phyloP scores from a whole-genome alignment of 1,140 invertebrate species.

The Megathymus violae region DNA sequence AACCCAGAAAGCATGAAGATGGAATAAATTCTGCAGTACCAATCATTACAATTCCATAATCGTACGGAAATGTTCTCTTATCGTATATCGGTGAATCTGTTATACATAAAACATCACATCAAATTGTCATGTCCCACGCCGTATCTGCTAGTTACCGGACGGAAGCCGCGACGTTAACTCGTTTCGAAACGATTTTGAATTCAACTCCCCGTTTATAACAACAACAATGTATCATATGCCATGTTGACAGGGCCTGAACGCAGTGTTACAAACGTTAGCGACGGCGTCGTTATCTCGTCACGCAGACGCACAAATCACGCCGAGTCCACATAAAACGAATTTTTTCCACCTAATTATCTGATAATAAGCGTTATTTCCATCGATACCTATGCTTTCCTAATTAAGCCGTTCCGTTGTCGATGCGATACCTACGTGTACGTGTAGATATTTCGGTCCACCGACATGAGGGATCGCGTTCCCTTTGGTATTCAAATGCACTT shows the following conservation, averaged over 20 bases:
- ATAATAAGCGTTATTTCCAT: slow-evolving; percentile 25
- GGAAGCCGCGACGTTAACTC: slow-evolving; percentile 14
- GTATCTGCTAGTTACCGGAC: slow-evolving; percentile 15
- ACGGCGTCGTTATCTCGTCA: no score
- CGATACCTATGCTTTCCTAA: slow-evolving; percentile 12
- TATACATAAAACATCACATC: slow-evolving; percentile 31
- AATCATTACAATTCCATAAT: slow-evolving; percentile 33
- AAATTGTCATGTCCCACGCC: slow-evolving; percentile 25
- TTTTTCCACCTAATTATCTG: slow-evolving; percentile 28
- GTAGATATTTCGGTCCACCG: slow-evolving; percentile 18
- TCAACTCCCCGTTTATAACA: not conserved
- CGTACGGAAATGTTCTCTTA: slow-evolving; percentile 31
- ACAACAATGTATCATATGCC: no score
- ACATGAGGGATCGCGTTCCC: slow-evolving; percentile 13
- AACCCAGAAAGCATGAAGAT: slow-evolving; percentile 31
- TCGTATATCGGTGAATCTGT: slow-evolving; percentile 31
- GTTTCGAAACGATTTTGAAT: slow-evolving; percentile 10
- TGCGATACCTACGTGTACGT: slow-evolving; percentile 1
- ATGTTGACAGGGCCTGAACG: no score
- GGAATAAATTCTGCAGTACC: slow-evolving; percentile 23
- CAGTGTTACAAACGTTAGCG: no score
- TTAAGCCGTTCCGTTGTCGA: slow-evolving; percentile 28
- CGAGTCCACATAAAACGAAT: slow-evolving; percentile 20
- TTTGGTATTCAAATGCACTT: slow-evolving; percentile 31
- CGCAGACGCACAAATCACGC: not conserved